A percentile compares a stretch with the other conserved stretches of the same genome.
Conservation (phyloP, 2,113 vertebrate species). For the Oophaga pumilio region DNA sequence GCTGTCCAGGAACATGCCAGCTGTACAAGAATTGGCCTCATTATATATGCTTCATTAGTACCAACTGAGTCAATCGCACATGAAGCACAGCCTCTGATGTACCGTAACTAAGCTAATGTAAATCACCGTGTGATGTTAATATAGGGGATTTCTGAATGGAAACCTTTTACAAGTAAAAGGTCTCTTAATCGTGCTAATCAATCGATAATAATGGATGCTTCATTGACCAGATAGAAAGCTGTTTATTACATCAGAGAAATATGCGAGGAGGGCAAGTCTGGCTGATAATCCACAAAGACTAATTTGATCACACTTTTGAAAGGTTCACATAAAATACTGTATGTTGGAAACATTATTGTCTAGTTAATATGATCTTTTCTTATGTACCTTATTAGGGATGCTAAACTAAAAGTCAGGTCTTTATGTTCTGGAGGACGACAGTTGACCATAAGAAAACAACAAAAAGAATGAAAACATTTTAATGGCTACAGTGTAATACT, state of each 20-base stretch:
- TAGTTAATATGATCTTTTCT: too few species aligned
- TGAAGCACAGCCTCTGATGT: neutral
- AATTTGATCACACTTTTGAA: neutral
- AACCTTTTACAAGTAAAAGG: slow-evolving; percentile 4
- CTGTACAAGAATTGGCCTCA: neutral
- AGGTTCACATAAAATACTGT: neutral
- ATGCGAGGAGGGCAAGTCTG: too few species aligned
- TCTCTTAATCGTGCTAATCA: slow-evolving; percentile 28
- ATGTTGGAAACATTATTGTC: too few species aligned
- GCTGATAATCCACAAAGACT: neutral
- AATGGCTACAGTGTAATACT: too few species aligned
- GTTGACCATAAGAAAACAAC: too few species aligned
- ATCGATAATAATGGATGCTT: neutral
- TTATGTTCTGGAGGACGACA: too few species aligned
- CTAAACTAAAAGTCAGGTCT: too few species aligned
- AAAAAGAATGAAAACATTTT: too few species aligned
- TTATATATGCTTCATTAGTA: slow-evolving; percentile 29
- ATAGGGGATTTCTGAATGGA: neutral
- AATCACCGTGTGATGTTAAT: slow-evolving; percentile 20
- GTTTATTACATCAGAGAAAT: slow-evolving; percentile 4
- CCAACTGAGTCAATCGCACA: slow-evolving; percentile 4
- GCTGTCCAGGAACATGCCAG: slow-evolving; percentile 32
- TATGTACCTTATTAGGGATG: too few species aligned
- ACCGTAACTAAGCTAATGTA: slow-evolving; percentile 29
- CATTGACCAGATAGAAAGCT: neutral